Conservation (phyloP, 2,113 vertebrate genomes). For the Synodontis membranacea region DNA sequence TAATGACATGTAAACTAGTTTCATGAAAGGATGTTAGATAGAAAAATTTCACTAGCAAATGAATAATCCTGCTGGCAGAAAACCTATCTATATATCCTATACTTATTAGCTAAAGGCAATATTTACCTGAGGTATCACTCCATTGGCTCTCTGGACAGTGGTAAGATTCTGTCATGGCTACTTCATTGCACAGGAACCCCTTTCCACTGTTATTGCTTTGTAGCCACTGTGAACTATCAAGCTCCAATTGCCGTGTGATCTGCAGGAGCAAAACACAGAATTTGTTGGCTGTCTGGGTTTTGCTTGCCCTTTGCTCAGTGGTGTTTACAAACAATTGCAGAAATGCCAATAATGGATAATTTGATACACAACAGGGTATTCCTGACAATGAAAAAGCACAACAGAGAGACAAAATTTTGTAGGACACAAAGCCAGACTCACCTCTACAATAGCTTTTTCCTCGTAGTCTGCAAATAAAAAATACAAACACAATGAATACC, state of each 20-base stretch:
- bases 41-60: not conserved
- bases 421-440: constrained; percentile 54
- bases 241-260: constrained; percentile 71
- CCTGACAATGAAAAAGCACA: constrained; percentile 67
- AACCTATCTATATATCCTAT: not conserved
- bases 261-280: constrained; percentile 63
- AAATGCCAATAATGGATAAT: constrained; percentile 28
- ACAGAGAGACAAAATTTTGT: not conserved
- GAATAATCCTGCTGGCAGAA: not conserved
- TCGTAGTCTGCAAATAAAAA: constrained; percentile 53
- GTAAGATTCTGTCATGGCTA: constrained; percentile 52
- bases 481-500: constrained; percentile 22
- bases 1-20: not conserved
- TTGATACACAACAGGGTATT: constrained; percentile 61
- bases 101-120: not conserved
- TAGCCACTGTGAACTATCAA: constrained; percentile 55
- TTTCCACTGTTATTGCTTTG: constrained; percentile 46
- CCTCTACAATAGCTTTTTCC: constrained; percentile 65
- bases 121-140: constrained; percentile 75
- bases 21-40: not conserved
- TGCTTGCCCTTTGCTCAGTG: constrained; percentile 12
- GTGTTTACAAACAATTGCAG: constrained; percentile 27
- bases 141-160: constrained; percentile 70
- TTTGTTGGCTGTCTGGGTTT: constrained; percentile 57
- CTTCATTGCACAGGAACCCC: constrained; percentile 70